These are phyloP conservation scores for Drosophila oshimai DNA, from an alignment of 1,140 invertebrate genomes.

Conservation along the genomic window DNA sequence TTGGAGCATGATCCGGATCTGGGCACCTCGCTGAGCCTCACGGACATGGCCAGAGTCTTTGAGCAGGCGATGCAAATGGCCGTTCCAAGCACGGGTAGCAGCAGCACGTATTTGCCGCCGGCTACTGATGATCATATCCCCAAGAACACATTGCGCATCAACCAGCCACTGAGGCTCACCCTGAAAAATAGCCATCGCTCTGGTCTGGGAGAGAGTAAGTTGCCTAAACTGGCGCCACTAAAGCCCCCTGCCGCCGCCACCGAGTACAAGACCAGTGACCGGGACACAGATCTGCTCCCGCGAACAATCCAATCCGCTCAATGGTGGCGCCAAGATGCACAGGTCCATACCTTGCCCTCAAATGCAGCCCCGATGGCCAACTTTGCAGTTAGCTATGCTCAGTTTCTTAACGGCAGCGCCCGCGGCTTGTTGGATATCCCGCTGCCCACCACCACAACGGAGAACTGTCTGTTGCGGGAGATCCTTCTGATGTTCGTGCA, in stretches of 20 bases:
- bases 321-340: conserved; percentile 55
- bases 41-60: conserved; percentile 18
- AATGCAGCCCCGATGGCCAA: conserved; percentile 25
- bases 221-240: conserved; percentile 1
- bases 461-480: conserved; percentile 65
- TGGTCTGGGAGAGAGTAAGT: background rate
- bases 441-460: conserved; percentile 51
- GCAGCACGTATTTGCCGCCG: background rate
- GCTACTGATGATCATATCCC: background rate
- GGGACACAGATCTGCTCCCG: background rate
- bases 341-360: conserved; percentile 2
- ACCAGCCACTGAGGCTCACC: background rate
- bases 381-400: conserved; percentile 50
- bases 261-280: background rate
- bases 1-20: background rate
- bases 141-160: background rate
- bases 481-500: conserved; percentile 74
- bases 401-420: conserved; percentile 22
- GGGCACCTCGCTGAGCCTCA: background rate
- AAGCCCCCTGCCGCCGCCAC: background rate
- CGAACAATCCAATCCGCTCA: conserved; percentile 31
- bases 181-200: background rate
- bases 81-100: background rate
- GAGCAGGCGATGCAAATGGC: background rate
- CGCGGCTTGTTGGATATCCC: conserved; percentile 8